Conservation (phyloP, 2,888 invertebrate genomes). For the Toxonevra muliebris region DNA sequence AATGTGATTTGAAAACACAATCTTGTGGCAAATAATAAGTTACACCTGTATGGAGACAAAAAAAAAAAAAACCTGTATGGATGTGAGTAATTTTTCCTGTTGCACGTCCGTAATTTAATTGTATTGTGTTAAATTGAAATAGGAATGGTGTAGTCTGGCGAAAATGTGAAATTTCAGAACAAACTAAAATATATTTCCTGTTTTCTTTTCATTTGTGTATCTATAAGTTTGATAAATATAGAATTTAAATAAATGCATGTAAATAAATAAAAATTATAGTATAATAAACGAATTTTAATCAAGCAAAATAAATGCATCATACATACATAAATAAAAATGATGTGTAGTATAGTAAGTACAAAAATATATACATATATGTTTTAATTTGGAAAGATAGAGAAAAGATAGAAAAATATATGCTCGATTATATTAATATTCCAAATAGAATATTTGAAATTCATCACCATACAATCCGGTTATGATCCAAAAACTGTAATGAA, state of each 20-base stretch:
- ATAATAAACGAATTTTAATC: constrained; percentile 23
- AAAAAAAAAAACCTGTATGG: too few species aligned
- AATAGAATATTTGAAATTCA: constrained; percentile 59
- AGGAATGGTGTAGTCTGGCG: too few species aligned
- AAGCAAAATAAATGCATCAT: background rate
- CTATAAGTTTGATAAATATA: constrained; percentile 12
- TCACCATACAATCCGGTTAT: constrained; percentile 59
- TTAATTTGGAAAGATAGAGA: background rate
- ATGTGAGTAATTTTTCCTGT: too few species aligned
- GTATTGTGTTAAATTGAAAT: too few species aligned
- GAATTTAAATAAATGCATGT: constrained; percentile 19
- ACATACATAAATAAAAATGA: too few species aligned
- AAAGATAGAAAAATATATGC: background rate
- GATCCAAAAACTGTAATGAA: constrained; percentile 57
- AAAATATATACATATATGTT: constrained; percentile 1
- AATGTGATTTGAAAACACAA: too few species aligned
- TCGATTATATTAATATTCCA: constrained; percentile 35
- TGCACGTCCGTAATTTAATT: too few species aligned
- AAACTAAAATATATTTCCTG: background rate
- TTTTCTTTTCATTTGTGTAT: background rate
- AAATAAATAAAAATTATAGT: constrained; percentile 18
- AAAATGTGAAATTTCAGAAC: background rate
- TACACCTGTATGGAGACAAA: too few species aligned
- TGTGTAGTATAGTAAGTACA: background rate
- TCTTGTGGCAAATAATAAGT: too few species aligned